Conservation (phyloP, 2,888 invertebrate species). For the Polyommatus icarus region DNA sequence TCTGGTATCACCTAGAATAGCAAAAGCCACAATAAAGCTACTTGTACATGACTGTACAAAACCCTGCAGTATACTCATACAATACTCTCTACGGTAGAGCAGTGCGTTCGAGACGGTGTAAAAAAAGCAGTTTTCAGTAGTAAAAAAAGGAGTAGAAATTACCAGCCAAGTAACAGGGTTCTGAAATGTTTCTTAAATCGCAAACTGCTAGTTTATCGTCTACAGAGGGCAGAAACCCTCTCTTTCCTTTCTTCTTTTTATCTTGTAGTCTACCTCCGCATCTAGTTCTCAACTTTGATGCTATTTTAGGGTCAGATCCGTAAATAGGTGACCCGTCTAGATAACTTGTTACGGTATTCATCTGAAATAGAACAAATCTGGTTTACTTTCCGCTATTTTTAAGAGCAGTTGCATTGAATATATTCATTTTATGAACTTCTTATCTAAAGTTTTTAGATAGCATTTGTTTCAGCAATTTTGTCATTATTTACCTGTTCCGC, state of each 20-base stretch:
- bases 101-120: no score
- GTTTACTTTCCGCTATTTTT: background rate
- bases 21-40: background rate
- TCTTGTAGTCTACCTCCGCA: slow-evolving; percentile 67
- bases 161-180: slow-evolving; percentile 74
- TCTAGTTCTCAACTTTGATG: slow-evolving; percentile 62
- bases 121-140: no score
- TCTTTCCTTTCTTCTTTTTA: slow-evolving; percentile 51
- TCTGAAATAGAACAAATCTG: slow-evolving; percentile 59
- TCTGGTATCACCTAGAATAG: slow-evolving; percentile 70
- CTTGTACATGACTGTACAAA: background rate
- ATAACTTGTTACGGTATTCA: slow-evolving; percentile 84
- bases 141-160: slow-evolving; percentile 37
- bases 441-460: background rate
- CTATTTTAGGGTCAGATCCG: slow-evolving; percentile 64
- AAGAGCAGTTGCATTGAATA: background rate
- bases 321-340: slow-evolving; percentile 79
- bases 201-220: slow-evolving; percentile 65
- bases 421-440: background rate
- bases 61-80: no score
- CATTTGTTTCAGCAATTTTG: background rate
- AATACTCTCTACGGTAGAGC: no score
- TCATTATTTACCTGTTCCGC: slow-evolving; percentile 77
- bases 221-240: slow-evolving; percentile 66
- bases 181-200: slow-evolving; percentile 61